Conservation (phyloP, 2,113 vertebrate species). For the Hippocampus comes region DNA sequence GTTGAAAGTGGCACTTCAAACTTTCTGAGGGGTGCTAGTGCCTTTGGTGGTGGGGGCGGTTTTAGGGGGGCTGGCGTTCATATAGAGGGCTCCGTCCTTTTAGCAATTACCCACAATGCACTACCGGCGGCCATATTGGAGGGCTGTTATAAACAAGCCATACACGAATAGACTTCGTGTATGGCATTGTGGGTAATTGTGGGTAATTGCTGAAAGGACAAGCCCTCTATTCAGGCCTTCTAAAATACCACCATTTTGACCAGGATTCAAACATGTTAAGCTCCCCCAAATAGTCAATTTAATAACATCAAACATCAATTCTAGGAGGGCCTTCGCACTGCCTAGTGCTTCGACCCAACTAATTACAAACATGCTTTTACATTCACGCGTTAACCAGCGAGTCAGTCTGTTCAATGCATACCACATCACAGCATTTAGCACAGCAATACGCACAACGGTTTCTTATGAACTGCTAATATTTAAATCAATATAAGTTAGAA, state of each 20-base stretch:
- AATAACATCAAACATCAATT: neutral
- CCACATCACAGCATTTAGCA: neutral
- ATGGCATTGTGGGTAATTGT: too few species aligned
- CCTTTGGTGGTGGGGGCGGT: too few species aligned
- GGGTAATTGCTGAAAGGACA: too few species aligned
- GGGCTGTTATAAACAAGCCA: too few species aligned
- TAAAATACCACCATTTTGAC: neutral
- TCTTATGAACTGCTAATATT: neutral
- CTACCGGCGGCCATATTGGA: too few species aligned
- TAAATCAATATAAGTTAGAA: neutral
- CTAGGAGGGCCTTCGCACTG: neutral
- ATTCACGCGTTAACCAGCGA: neutral
- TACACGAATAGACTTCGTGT: too few species aligned
- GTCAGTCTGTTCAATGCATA: neutral
- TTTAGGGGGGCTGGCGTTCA: too few species aligned
- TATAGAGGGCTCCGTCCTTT: neutral
- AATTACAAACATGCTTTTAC: neutral
- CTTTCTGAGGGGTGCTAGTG: too few species aligned
- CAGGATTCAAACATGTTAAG: neutral
- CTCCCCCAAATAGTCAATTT: neutral
- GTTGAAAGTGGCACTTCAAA: too few species aligned
- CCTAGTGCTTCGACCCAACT: neutral
- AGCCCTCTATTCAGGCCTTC: neutral
- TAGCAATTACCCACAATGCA: too few species aligned
- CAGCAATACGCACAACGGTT: neutral